phyloP scores from a whole-genome alignment of 2,888 invertebrate genomes.

The Thyatira batis region DNA sequence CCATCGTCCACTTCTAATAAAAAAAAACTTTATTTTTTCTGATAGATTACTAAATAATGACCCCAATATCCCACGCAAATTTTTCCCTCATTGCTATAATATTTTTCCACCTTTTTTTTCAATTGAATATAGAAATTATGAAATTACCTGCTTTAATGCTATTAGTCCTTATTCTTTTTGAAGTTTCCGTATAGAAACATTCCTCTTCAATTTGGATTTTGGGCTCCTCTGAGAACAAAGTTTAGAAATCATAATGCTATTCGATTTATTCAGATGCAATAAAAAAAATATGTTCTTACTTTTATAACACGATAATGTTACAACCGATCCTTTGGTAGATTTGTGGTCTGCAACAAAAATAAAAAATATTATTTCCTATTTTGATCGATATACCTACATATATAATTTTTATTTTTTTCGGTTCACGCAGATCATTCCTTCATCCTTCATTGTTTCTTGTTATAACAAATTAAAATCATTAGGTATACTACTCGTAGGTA shows the following conservation, averaged over 20 bases:
- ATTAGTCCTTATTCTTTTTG: slow-evolving; percentile 61
- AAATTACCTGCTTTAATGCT: slow-evolving; percentile 65
- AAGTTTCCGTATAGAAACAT: slow-evolving; percentile 60
- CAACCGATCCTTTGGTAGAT: slow-evolving; percentile 80
- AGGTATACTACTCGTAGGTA: too few species aligned
- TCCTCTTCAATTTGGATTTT: slow-evolving; percentile 76
- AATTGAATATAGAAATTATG: too few species aligned
- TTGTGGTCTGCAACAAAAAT: slow-evolving; percentile 79
- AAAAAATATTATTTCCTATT: slow-evolving; percentile 4
- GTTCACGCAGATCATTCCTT: too few species aligned
- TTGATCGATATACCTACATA: slow-evolving; percentile 14
- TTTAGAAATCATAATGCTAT: background rate
- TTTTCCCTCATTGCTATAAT: too few species aligned
- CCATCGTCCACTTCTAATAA: slow-evolving; percentile 76
- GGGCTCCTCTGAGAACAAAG: slow-evolving; percentile 66
- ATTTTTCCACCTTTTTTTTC: too few species aligned
- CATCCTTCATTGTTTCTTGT: too few species aligned
- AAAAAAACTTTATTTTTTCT: slow-evolving; percentile 4
- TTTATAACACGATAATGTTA: slow-evolving; percentile 83
- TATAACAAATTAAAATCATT: too few species aligned
- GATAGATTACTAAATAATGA: background rate
- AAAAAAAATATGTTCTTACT: slow-evolving; percentile 66
- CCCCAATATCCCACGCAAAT: too few species aligned
- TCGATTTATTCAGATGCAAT: background rate
- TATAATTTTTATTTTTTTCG: background rate